A percentile compares a stretch with the other conserved stretches of the same genome.
Evolutionary conservation across 2,113 vertebrate species (phyloP).

Genomic region (Amazona vittata): DNA sequence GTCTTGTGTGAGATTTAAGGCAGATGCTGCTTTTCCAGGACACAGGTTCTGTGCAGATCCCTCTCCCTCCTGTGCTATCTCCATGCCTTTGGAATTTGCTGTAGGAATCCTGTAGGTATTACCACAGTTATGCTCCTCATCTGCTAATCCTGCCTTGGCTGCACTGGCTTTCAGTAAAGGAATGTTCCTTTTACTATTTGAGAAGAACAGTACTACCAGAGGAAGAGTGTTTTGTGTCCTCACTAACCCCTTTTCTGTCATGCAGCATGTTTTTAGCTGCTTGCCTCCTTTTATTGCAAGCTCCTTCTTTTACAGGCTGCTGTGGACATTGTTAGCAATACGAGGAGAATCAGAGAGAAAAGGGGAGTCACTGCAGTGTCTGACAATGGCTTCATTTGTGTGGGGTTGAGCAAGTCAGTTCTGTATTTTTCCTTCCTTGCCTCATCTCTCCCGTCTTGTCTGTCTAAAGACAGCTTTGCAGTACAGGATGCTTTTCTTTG

Average conservation of each 20-base stretch:
- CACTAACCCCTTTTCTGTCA: neutral
- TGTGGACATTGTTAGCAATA: neutral
- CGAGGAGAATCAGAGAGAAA: neutral
- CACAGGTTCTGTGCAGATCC: neutral
- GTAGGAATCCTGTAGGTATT: neutral
- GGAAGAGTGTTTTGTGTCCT: neutral
- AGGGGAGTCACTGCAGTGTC: neutral
- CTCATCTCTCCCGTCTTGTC: neutral
- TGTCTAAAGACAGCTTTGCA: neutral
- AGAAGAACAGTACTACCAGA: neutral
- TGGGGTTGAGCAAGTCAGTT: neutral
- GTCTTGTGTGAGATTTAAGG: neutral
- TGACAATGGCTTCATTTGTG: neutral
- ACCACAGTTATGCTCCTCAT: neutral
- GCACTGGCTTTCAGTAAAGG: neutral
- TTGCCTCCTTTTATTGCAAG: neutral
- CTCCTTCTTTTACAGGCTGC: neutral
- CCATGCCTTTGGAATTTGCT: neutral
- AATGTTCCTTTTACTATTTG: neutral
- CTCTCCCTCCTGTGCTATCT: neutral
- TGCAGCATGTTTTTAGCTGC: neutral
- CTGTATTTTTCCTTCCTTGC: neutral
- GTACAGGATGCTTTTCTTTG: neutral
- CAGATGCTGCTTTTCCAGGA: neutral
- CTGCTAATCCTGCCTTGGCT: neutral